These are phyloP conservation scores for Zingel zingel DNA, from an alignment of 2,113 vertebrate genomes.

Conservation along the genomic window DNA sequence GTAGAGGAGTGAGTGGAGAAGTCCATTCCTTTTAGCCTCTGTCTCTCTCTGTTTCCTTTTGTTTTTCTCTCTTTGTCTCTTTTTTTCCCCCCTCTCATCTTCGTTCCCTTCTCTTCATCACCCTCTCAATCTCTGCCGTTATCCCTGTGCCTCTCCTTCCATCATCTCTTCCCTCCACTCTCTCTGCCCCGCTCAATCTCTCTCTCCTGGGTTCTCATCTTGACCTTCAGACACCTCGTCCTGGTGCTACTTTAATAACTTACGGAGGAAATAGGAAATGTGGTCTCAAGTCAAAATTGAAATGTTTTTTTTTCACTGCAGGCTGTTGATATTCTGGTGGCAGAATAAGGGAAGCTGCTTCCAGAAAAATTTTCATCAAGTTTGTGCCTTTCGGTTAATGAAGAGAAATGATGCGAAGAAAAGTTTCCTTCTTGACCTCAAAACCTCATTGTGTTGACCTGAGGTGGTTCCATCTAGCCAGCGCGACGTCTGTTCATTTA, in stretches of 20 bases:
- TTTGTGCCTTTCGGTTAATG: slow-evolving; percentile 69
- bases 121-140: slow-evolving; percentile 42
- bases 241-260: slow-evolving; percentile 76
- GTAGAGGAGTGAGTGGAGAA: slow-evolving; percentile 51
- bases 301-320: slow-evolving; percentile 66
- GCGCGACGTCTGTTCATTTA: slow-evolving; percentile 43
- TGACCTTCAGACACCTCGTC: slow-evolving; percentile 80
- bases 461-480: slow-evolving; percentile 7
- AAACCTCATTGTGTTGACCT: slow-evolving; percentile 65
- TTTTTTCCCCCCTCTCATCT: slow-evolving; percentile 11
- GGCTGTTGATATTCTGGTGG: slow-evolving; percentile 74
- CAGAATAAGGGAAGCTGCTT: slow-evolving; percentile 57
- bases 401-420: slow-evolving; percentile 64
- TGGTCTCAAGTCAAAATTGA: slow-evolving; percentile 75
- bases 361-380: slow-evolving; percentile 64
- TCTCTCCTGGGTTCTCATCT: slow-evolving; percentile 67
- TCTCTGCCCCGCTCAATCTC: slow-evolving; percentile 33
- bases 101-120: slow-evolving; percentile 7
- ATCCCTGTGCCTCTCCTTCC: slow-evolving; percentile 50
- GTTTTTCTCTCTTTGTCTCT: slow-evolving; percentile 12
- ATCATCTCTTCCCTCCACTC: slow-evolving; percentile 44
- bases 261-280: slow-evolving; percentile 75
- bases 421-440: slow-evolving; percentile 59
- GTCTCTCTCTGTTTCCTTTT: slow-evolving; percentile 10
- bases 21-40: slow-evolving; percentile 19